A percentile compares a stretch with the other conserved stretches of the same genome.
These are phyloP conservation scores for Brachyptera risi DNA, from an alignment of 2,888 invertebrate species.

Conservation along the genomic window DNA sequence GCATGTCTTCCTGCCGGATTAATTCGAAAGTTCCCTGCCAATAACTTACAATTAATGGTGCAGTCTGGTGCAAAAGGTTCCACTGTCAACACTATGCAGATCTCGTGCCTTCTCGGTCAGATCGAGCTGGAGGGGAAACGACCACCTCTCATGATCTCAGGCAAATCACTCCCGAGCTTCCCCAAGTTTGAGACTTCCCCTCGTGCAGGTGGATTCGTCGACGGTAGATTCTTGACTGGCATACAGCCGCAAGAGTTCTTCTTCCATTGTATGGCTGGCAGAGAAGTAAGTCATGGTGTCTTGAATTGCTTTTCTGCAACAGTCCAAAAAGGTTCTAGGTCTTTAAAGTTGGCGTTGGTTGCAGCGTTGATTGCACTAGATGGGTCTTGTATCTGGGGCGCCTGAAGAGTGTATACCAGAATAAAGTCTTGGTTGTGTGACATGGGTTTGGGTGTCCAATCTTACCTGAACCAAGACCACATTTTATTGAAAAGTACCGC, in stretches of 20 bases:
- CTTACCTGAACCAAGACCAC: too few relatives aligned
- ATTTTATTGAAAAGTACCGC: too few relatives aligned
- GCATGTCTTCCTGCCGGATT: constrained; percentile 82
- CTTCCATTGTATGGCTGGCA: constrained; percentile 99
- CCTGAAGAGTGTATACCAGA: too few relatives aligned
- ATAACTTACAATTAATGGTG: constrained; percentile 98
- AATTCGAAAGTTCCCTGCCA: constrained; percentile 81
- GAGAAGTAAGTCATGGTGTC: too few relatives aligned
- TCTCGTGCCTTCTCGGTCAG: constrained; percentile 95
- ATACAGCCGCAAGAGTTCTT: constrained; percentile 97
- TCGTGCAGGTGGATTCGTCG: constrained; percentile 93
- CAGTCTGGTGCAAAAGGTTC: constrained; percentile 99
- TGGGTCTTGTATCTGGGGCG: too few relatives aligned
- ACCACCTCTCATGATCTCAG: constrained; percentile 92
- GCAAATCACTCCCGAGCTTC: constrained; percentile 90
- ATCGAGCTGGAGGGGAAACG: constrained; percentile 97
- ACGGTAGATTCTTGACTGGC: constrained; percentile 96
- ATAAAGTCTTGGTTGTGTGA: too few relatives aligned
- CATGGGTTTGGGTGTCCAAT: too few relatives aligned
- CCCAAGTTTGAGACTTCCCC: constrained; percentile 81
- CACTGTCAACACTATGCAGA: constrained; percentile 96
- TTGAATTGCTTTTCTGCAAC: too few relatives aligned
- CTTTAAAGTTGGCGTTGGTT: too few relatives aligned
- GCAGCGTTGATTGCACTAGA: too few relatives aligned
- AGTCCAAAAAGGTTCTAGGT: too few relatives aligned